Base-by-base conservation (phyloP, 2,113 vertebrate species). In the Muntiacus reevesi region DNA sequence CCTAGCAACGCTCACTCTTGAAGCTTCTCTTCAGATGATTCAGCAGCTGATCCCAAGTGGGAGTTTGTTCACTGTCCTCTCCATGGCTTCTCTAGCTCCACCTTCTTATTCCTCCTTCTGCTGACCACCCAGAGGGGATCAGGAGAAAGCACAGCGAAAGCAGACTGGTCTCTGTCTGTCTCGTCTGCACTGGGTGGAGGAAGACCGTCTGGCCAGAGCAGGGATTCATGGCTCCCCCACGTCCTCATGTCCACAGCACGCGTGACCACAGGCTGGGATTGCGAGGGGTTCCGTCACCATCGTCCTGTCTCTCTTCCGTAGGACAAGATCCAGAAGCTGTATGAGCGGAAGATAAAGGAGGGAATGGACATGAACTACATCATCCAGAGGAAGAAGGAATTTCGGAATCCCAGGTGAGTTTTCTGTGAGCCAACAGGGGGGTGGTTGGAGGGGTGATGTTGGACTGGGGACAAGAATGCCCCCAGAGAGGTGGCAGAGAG, bases 371-470 rank as follows among this genome's bases (percentile, higher is more conserved):
- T 99, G 98, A 99, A 99, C 98, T 99, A 98, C 91, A 99, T 99
- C 94, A 99, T 99, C 98, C 99, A 99, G 98, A 99, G 99, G 97
- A 99, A 99, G 98, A 99, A 99, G 86, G 99, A 99, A 90, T 99
- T 99, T 85, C 99, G 99, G 94, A 99, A 99, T 97, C 99, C 99
- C 67, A 99, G 99, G 99, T 99, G 95, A 97, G 98, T 43, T 17
- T 86, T n/a, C 5, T 14, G 0, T 2, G 10, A 85, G 33, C 87
- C 84, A 43, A 10, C n/a, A 96, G 89, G 33, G 74, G 52, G 67
- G 36, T 14, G 54, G 15, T 3, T 52, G 27, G 87, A 45, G 85
- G 78, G 33, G 25, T 76, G 16, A 12, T 54, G 12, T 71, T 33
- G 33, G 50, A 1, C 33, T 2, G 10, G 52, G n/a, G 19, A 36